A percentile compares a stretch with the other conserved stretches of the same genome.
phyloP scores from a whole-genome alignment of 2,888 invertebrate genomes.

The Sycophila texana region DNA sequence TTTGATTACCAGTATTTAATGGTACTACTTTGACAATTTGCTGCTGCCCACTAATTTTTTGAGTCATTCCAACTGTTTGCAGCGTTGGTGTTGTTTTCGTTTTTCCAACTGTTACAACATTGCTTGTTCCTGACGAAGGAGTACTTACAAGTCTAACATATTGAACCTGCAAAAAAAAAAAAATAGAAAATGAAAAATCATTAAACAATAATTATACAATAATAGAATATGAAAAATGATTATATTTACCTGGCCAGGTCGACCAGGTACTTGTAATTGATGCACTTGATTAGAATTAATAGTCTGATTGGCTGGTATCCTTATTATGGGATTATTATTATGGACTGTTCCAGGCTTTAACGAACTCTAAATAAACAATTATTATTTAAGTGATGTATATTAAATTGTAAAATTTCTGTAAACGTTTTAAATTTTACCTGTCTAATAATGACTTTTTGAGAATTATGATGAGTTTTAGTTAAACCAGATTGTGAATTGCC shows the following conservation, averaged over 20 bases:
- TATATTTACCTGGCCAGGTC: conserved; percentile 78
- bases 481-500: conserved; percentile 68
- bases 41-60: conserved; percentile 70
- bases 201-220: conserved; percentile 2
- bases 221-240: conserved; percentile 25
- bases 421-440: conserved; percentile 66
- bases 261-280: conserved; percentile 84
- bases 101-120: conserved; percentile 73
- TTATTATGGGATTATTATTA: conserved; percentile 76
- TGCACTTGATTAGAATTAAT: conserved; percentile 79
- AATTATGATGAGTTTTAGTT: conserved; percentile 70
- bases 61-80: conserved; percentile 70
- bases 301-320: conserved; percentile 76
- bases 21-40: conserved; percentile 74
- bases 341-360: conserved; percentile 73
- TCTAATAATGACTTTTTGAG: conserved; percentile 79
- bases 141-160: conserved; percentile 84
- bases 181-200: conserved; percentile 24
- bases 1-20: conserved; percentile 68
- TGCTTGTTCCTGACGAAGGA: conserved; percentile 72
- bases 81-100: conserved; percentile 68
- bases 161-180: conserved; percentile 76
- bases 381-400: conserved; percentile 26
- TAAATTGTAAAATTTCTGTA: not conserved
- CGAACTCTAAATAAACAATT: conserved; percentile 67